Conservation (phyloP, 2,888 invertebrate genomes). For the Diplazon laetatorius region DNA sequence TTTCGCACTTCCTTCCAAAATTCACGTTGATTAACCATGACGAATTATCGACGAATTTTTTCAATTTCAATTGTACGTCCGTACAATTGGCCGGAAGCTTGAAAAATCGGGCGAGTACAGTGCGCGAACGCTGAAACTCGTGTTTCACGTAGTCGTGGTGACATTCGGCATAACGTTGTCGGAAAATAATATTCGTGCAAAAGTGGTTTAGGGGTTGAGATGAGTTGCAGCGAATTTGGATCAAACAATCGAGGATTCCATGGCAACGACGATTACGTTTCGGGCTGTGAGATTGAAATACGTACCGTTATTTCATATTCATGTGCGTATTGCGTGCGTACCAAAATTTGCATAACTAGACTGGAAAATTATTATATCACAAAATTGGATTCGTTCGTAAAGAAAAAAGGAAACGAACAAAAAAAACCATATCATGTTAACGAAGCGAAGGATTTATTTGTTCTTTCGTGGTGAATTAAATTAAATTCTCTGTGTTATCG, state of each 20-base stretch:
- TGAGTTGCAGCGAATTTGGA: constrained; percentile 63
- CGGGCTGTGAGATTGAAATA: neutral
- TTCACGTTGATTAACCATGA: constrained; percentile 78
- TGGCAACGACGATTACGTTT: constrained; percentile 69
- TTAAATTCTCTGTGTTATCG: too few species aligned
- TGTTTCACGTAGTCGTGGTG: neutral
- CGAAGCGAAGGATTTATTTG: too few species aligned
- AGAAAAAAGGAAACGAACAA: too few species aligned
- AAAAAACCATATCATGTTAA: too few species aligned
- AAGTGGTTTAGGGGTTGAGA: constrained; percentile 38
- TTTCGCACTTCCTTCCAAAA: constrained; percentile 77
- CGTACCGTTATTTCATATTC: neutral
- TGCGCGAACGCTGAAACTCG: neutral
- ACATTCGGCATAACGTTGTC: constrained; percentile 27
- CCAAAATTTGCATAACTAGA: too few species aligned
- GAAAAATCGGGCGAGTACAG: constrained; percentile 1
- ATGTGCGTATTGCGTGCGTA: neutral
- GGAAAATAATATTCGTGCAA: constrained; percentile 31
- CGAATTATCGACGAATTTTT: constrained; percentile 6
- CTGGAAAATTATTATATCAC: too few species aligned
- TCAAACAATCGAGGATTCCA: constrained; percentile 71
- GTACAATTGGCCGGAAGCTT: neutral
- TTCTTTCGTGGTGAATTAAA: too few species aligned
- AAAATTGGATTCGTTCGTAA: too few species aligned
- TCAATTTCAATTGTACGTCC: neutral